A percentile compares a stretch with the other conserved stretches of the same genome.
These are phyloP conservation scores for Strix uralensis DNA, from an alignment of 2,113 vertebrate genomes.

Conservation along the genomic window DNA sequence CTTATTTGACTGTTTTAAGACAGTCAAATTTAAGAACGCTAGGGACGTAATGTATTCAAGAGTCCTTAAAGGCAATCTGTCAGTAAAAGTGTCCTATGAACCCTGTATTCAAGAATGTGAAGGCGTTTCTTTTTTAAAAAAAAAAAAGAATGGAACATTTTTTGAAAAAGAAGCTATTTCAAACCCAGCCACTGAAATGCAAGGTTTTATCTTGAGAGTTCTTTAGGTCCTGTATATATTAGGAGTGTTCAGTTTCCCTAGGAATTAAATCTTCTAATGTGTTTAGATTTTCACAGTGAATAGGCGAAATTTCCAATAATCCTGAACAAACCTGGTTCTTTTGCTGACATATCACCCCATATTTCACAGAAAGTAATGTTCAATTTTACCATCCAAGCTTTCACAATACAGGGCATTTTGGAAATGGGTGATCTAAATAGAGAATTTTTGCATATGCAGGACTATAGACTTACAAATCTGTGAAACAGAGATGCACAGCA, in stretches of 20 bases:
- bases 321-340: background rate
- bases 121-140: background rate
- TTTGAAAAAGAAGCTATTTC: background rate
- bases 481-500: background rate
- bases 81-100: constrained; percentile 43
- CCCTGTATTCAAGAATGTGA: background rate
- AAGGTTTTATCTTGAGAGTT: background rate
- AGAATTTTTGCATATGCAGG: background rate
- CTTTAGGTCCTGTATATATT: background rate
- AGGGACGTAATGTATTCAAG: constrained; percentile 26
- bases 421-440: background rate
- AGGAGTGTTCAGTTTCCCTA: background rate
- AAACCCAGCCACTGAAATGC: background rate
- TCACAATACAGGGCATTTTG: background rate
- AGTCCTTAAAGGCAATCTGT: constrained; percentile 47
- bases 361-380: background rate
- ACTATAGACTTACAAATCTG: background rate
- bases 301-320: background rate
- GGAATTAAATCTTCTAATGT: background rate
- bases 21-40: constrained; percentile 43
- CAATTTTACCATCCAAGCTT: background rate
- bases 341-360: background rate
- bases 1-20: constrained; percentile 55
- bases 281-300: constrained; percentile 44
- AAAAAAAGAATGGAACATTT: background rate